Conservation (phyloP, 2,797 vertebrate genomes). For the Melanotaenia pygmaea region DNA sequence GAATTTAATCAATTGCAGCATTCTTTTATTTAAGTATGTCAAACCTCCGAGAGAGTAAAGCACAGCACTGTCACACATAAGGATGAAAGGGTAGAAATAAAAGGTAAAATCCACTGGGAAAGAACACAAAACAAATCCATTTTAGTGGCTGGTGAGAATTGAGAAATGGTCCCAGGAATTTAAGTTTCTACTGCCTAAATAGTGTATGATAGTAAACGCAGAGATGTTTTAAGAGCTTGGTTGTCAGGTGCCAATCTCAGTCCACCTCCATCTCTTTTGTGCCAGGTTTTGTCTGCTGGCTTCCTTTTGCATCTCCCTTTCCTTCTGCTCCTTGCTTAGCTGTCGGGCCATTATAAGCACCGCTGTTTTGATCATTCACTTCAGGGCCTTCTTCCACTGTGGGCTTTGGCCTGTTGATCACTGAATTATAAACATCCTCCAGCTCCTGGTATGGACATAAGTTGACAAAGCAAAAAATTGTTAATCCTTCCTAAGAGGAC, state of each 20-base stretch:
- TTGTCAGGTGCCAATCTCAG: slow-evolving; percentile 76
- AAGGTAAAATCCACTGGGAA: slow-evolving; percentile 54
- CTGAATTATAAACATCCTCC: slow-evolving; percentile 87
- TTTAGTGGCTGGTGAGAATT: slow-evolving; percentile 62
- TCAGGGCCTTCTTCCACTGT: slow-evolving; percentile 84
- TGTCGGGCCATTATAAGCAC: slow-evolving; percentile 86
- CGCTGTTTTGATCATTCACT: slow-evolving; percentile 80
- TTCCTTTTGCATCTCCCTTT: slow-evolving; percentile 83
- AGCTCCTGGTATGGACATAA: slow-evolving; percentile 81
- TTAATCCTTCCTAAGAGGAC: not conserved
- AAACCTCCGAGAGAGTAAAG: slow-evolving; percentile 65
- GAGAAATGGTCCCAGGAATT: slow-evolving; percentile 63
- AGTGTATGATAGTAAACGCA: slow-evolving; percentile 30
- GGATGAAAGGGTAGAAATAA: slow-evolving; percentile 51
- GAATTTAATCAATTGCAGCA: slow-evolving; percentile 68
- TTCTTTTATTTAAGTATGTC: slow-evolving; percentile 61
- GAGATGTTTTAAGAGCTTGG: slow-evolving; percentile 45
- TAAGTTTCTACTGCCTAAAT: slow-evolving; percentile 63
- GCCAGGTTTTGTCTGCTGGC: slow-evolving; percentile 84
- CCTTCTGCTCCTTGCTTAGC: slow-evolving; percentile 76
- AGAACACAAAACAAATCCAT: slow-evolving; percentile 56
- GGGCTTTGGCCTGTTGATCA: slow-evolving; percentile 90
- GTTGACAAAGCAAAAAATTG: slow-evolving; percentile 8
- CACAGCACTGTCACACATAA: slow-evolving; percentile 68
- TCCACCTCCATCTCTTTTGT: slow-evolving; percentile 94